Conservation (phyloP, 2,888 invertebrate genomes). For the Eristalis tenax region DNA sequence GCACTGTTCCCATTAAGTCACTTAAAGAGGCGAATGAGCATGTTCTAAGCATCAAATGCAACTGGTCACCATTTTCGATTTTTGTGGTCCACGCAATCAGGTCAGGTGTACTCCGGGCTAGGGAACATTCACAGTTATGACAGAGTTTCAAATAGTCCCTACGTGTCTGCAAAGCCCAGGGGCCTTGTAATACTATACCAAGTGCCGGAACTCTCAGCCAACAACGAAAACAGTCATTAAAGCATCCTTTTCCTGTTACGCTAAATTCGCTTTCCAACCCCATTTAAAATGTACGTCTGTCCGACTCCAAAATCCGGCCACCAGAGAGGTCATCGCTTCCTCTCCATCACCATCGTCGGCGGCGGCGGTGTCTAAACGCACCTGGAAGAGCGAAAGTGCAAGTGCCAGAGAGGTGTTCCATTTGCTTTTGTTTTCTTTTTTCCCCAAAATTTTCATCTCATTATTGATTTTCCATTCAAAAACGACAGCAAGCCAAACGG, state of each 20-base stretch:
- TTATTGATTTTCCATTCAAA: conserved; percentile 64
- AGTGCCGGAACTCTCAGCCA: background rate
- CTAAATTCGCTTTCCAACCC: background rate
- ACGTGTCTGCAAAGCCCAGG: background rate
- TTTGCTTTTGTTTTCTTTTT: conserved; percentile 10
- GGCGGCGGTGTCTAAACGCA: conserved; percentile 14
- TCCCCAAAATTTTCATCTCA: conserved; percentile 58
- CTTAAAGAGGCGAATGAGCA: too few relatives aligned
- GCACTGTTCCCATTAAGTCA: too few relatives aligned
- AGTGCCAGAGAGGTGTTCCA: conserved; percentile 47
- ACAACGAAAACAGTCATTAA: background rate
- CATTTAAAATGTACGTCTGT: conserved; percentile 18
- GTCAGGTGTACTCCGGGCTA: too few relatives aligned
- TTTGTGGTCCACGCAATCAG: too few relatives aligned
- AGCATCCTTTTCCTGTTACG: background rate
- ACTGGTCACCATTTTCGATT: too few relatives aligned
- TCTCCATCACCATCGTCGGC: conserved; percentile 22
- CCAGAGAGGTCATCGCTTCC: conserved; percentile 63
- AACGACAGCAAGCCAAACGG: background rate
- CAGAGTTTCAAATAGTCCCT: too few relatives aligned
- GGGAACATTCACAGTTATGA: too few relatives aligned
- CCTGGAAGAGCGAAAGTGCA: conserved; percentile 66
- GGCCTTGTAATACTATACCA: background rate
- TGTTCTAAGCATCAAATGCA: too few relatives aligned
- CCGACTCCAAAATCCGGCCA: conserved; percentile 57